Evolutionary conservation across 2,888 invertebrate genomes (phyloP).

Genomic region (Platypus cylindrus): DNA sequence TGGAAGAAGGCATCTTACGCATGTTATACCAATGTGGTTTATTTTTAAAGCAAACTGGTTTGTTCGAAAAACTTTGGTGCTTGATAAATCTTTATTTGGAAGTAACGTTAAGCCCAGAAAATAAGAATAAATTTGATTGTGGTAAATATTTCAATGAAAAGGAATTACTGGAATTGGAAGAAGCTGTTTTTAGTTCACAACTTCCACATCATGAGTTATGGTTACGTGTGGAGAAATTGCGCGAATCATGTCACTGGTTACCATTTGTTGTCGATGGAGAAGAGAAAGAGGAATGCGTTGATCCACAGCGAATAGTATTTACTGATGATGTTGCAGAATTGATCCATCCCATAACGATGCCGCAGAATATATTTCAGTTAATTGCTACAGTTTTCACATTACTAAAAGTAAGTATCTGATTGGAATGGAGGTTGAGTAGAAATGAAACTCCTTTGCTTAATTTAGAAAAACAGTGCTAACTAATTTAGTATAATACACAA

Average conservation of each 20-base stretch:
- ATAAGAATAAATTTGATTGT: constrained; percentile 19
- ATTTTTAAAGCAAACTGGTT: constrained; percentile 57
- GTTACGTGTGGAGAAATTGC: constrained; percentile 59
- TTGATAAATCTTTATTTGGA: constrained; percentile 54
- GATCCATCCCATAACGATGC: constrained; percentile 52
- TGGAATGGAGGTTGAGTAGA: too few species aligned
- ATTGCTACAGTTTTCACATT: constrained; percentile 44
- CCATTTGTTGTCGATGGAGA: constrained; percentile 31
- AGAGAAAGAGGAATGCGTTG: constrained; percentile 38
- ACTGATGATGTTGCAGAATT: constrained; percentile 52
- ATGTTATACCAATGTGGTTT: constrained; percentile 40
- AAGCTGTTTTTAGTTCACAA: constrained; percentile 44
- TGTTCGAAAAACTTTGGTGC: constrained; percentile 64
- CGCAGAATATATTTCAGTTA: constrained; percentile 46
- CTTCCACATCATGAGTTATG: constrained; percentile 62
- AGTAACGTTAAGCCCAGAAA: constrained; percentile 44
- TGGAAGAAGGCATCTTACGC: constrained; percentile 32
- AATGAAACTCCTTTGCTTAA: background rate
- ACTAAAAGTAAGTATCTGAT: constrained; percentile 43
- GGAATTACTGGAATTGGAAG: constrained; percentile 46
- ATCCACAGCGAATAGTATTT: constrained; percentile 53
- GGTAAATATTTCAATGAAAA: constrained; percentile 33
- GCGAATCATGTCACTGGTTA: constrained; percentile 61
- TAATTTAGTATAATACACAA: too few species aligned
- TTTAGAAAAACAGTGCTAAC: background rate